Base-by-base conservation (phyloP, 2,888 invertebrate genomes). In the Caenorhabditis auriculariae region DNA sequence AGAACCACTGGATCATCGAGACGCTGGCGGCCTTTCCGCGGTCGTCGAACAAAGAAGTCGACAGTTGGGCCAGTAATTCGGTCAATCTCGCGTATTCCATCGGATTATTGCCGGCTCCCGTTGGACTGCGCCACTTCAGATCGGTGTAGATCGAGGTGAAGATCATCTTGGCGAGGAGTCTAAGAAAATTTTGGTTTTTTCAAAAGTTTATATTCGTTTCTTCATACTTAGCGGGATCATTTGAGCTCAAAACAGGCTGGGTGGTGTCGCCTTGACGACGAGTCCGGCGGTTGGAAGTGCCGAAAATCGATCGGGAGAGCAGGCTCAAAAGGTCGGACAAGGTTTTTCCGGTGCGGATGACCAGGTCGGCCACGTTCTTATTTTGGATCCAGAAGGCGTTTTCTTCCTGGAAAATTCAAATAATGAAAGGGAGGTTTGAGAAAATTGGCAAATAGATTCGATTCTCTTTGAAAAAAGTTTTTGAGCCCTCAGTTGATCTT, bases 41-140 rank as follows among this genome's bases (percentile, higher is more conserved):
- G 5, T 69, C 66, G 38, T 76, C 74, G 38, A 74, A 71, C 19
- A 76, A 41, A 19, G 73, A 38, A 3, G 52, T 32, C 15, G 45
- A 54, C 38, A 75, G 42, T 28, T 70, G 70, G 5, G 43, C 24
- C 12, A 70, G 37, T 9, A 66, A 35, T 9, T 66, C 70, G 15
- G 53, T 52, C 43, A 53, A 59, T 15, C 63, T 42, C 12, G 53
- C 51, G 29, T 59, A 59, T 2, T 49, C 58, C 63, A 63, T 63
- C 23, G 64, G 59, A 27, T 66, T 58, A 21, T 42, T 38, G 6
- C 27, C 29, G n/a, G 42, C 46, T 1, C 24, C 35, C 2, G 44
- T 27, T 7, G 55, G 55, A 21, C 45, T 44, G 9, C 44, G 43
- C 60, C 60, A 69, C 39, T 66, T 64, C 19, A 69, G 37, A 38